These are phyloP conservation scores for Progne subis DNA, from an alignment of 2,113 vertebrate species.

Conservation along the genomic window DNA sequence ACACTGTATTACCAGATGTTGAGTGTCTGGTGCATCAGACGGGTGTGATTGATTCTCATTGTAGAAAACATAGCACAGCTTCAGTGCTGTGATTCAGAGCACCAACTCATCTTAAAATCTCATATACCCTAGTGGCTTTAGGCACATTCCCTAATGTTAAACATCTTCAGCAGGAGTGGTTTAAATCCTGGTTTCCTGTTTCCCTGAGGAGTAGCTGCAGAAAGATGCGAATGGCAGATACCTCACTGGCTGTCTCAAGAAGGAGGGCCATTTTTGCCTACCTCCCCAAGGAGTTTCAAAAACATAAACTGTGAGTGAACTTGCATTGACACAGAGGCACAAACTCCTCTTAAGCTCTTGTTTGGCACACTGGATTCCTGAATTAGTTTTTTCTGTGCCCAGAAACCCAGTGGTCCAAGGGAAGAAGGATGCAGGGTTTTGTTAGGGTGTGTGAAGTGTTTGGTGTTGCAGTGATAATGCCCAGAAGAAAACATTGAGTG, in stretches of 20 bases:
- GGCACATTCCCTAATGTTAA: background rate
- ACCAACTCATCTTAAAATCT: background rate
- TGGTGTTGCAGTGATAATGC: background rate
- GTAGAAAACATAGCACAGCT: background rate
- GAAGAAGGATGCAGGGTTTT: background rate
- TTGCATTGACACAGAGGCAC: background rate
- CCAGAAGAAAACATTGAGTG: background rate
- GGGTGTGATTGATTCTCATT: background rate
- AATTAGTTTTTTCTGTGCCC: background rate
- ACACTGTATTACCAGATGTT: background rate
- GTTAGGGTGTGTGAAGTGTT: background rate
- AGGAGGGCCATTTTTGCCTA: background rate
- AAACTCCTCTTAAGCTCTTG: background rate
- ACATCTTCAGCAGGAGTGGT: background rate
- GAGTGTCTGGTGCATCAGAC: background rate
- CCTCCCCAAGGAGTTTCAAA: background rate
- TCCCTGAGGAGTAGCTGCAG: background rate
- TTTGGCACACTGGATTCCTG: background rate
- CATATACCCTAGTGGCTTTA: background rate
- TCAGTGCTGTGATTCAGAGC: background rate
- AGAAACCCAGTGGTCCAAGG: background rate
- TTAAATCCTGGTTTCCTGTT: background rate
- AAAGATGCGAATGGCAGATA: rapidly evolving
- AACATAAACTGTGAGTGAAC: background rate
- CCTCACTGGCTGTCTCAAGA: background rate